Evolutionary conservation across 2,113 vertebrate species (phyloP), one percentile per base, ranked within the genome.

Genomic region (Chlorodrepanis virens): DNA sequence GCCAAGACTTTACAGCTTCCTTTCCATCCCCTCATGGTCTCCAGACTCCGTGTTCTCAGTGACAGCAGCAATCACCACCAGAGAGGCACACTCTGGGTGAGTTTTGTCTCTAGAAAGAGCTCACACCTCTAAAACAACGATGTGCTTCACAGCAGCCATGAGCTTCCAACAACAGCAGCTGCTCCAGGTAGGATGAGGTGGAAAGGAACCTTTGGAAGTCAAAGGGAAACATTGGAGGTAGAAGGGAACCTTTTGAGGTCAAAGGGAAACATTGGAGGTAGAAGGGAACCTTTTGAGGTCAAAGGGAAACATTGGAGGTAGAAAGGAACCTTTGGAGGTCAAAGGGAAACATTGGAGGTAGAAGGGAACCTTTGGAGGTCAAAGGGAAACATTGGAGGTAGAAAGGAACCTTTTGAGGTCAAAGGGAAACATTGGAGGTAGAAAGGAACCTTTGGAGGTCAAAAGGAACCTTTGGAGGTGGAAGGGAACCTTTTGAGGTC

Each of bases 181-280:
- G n/a, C 37, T 65, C 29, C 71, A 27, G 24, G 25, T 7, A 42
- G 28, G 12, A 8, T 39, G 37, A 20, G 35, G 37, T 64, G 8
- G 14, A 50, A 56, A 56, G 14, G 33, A 79, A 76, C 5, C 8
- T 80, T 68, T 35, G 80, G 11, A 25, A 45, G 13, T 21, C 1
- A 2, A n/a, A n/a, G 4, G 15, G 22, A 45, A n/a, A 8, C 3
- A n/a, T 65, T 12, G 17, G 8, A 45, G n/a, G 19, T 21, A 1
- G 1, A 49, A 54, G 12, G 27, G 54, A 79, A 72, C 6, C 9
- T 80, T 72, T 33, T 80, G 10, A 19, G 25, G 7, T 22, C 40
- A 47, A 12, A n/a, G 22, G 29, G 53, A 78, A 79, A 5, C 6
- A 72, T 68, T 39, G 16, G n/a, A 16, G n/a, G 28, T 63, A 4